phyloP scores from a whole-genome alignment of 2,888 invertebrate species.

The Phengaris arion region DNA sequence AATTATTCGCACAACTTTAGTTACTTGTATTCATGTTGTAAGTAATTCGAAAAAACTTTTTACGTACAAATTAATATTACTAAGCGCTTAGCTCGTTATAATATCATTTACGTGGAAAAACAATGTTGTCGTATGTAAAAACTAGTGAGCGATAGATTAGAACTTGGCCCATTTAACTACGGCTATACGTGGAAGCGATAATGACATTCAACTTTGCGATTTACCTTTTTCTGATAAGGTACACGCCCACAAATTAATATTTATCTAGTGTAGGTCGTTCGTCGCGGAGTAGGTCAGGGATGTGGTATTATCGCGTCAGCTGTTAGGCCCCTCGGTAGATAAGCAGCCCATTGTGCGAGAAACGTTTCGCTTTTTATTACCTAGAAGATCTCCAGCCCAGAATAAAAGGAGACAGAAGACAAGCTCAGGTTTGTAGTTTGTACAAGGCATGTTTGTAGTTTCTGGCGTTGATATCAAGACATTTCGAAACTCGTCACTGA shows the following conservation, averaged over 20 bases:
- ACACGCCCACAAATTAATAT: constrained; percentile 45
- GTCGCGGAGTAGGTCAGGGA: constrained; percentile 57
- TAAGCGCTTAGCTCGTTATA: constrained; percentile 9
- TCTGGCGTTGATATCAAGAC: too few relatives aligned
- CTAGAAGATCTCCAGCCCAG: constrained; percentile 36
- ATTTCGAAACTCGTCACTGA: too few relatives aligned
- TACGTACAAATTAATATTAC: constrained; percentile 3
- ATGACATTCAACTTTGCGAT: constrained; percentile 36
- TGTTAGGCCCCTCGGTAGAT: constrained; percentile 46
- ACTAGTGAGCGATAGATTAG: neutral
- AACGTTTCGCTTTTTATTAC: constrained; percentile 38
- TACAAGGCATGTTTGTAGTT: too few relatives aligned
- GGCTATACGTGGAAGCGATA: constrained; percentile 24
- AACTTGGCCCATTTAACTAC: constrained; percentile 23
- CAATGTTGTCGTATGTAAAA: constrained; percentile 4
- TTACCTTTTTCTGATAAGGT: constrained; percentile 39
- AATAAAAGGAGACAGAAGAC: neutral
- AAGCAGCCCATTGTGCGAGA: constrained; percentile 40
- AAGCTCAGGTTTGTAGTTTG: neutral
- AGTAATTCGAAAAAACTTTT: neutral
- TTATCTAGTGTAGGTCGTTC: constrained; percentile 51
- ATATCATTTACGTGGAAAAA: constrained; percentile 15
- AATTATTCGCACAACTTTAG: neutral
- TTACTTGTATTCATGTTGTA: neutral
- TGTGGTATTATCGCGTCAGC: constrained; percentile 58